Conservation (phyloP, 2,113 vertebrate genomes). For the Actenoides lindsayi region DNA sequence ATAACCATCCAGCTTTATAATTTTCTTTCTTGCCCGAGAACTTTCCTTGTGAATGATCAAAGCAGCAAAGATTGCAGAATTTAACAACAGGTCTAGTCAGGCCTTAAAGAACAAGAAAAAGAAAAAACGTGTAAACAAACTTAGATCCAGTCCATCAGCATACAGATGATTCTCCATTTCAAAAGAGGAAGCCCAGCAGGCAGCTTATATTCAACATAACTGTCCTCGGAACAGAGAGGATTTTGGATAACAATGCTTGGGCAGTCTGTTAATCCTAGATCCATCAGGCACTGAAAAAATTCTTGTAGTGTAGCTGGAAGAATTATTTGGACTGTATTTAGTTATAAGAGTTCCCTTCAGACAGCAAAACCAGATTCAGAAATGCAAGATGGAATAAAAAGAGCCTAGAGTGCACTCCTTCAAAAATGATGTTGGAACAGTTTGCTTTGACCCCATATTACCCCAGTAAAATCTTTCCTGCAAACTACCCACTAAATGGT, state of each 20-base stretch:
- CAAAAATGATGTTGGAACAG: not conserved
- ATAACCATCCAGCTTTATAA: not conserved
- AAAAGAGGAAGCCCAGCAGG: not conserved
- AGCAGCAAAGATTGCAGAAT: not conserved
- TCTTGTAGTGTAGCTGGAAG: not conserved
- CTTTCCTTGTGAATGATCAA: not conserved
- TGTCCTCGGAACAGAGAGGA: not conserved
- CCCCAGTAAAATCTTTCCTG: not conserved
- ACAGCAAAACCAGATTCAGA: not conserved
- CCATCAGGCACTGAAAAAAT: not conserved
- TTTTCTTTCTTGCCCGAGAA: not conserved
- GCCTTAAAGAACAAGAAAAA: not conserved
- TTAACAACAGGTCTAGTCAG: not conserved
- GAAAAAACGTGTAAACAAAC: not conserved
- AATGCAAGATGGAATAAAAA: not conserved
- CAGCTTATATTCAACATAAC: not conserved
- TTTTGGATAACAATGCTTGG: not conserved
- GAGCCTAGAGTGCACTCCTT: not conserved
- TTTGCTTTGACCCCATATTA: not conserved
- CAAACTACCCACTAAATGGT: not conserved
- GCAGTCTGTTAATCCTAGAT: not conserved
- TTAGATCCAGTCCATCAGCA: not conserved
- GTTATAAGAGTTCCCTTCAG: not conserved
- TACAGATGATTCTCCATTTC: not conserved
- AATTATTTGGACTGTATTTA: not conserved